phyloP scores from a whole-genome alignment of 2,888 invertebrate genomes.

The Celastrina argiolus region DNA sequence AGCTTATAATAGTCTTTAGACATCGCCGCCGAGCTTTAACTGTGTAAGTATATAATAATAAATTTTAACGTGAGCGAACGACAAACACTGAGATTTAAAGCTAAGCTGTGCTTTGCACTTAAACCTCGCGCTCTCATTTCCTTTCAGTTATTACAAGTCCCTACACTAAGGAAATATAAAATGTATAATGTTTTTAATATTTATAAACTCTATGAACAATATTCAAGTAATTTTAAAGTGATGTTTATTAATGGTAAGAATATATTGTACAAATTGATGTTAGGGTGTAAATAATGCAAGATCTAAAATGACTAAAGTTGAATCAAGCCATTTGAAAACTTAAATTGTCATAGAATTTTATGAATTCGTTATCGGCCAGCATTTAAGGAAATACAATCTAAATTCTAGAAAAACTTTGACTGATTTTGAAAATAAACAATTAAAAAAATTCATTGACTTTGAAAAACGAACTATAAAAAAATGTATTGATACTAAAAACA shows the following conservation, averaged over 20 bases:
- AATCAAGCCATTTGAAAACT: too few species aligned
- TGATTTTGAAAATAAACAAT: too few species aligned
- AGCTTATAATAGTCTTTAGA: not conserved
- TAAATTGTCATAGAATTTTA: too few species aligned
- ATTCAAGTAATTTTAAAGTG: not conserved
- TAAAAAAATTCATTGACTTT: too few species aligned
- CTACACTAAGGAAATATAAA: conserved; percentile 2
- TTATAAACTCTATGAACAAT: not conserved
- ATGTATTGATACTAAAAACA: not conserved
- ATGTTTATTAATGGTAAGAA: not conserved
- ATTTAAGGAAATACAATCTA: too few species aligned
- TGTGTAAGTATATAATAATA: not conserved
- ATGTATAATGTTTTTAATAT: not conserved
- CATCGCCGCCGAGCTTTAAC: not conserved
- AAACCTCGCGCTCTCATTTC: not conserved
- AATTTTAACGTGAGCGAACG: not conserved
- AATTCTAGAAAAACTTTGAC: too few species aligned
- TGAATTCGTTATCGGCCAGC: too few species aligned
- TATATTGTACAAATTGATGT: too few species aligned
- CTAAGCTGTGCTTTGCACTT: not conserved
- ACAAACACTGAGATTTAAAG: not conserved
- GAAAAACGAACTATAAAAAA: too few species aligned
- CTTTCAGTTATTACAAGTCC: conserved; percentile 2
- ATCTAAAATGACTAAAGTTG: too few species aligned
- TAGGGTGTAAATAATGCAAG: too few species aligned